These are phyloP conservation scores for Nothoprocta perdicaria DNA, from an alignment of 2,113 vertebrate species.

Conservation along the genomic window DNA sequence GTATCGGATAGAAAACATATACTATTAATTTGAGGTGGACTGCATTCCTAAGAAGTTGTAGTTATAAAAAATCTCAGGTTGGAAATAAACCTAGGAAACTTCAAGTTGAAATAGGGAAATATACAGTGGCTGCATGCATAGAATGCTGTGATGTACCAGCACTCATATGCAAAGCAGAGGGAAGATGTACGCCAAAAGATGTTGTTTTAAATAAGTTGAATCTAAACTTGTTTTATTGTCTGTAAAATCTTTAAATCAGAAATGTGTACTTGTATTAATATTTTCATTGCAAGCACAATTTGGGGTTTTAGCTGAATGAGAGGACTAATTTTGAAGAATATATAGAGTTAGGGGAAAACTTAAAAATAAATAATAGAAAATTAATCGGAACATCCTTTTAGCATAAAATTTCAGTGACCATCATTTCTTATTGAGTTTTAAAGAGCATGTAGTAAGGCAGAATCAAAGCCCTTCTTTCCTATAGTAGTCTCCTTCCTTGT, in stretches of 20 bases:
- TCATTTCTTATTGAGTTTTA: too few species aligned
- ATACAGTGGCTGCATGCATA: neutral
- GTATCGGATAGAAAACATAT: neutral
- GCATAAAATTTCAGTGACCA: neutral
- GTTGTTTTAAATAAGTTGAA: neutral
- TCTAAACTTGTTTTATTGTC: neutral
- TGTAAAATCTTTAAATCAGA: neutral
- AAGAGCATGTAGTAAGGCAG: neutral
- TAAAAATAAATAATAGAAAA: neutral
- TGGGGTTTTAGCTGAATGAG: neutral
- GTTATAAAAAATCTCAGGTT: neutral
- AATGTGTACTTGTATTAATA: neutral
- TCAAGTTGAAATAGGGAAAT: neutral
- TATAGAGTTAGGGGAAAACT: fast-evolving
- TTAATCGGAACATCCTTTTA: neutral
- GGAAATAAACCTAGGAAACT: neutral
- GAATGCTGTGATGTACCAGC: neutral
- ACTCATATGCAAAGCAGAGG: neutral
- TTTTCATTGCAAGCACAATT: neutral
- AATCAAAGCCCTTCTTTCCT: neutral
- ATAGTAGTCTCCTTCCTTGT: neutral
- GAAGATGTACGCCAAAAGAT: neutral
- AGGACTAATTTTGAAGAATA: neutral
- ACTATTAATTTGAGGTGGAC: neutral
- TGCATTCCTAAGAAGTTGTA: neutral